Evolutionary conservation across 1,140 invertebrate species (phyloP).

Genomic region (Gonioctena quinquepunctata): DNA sequence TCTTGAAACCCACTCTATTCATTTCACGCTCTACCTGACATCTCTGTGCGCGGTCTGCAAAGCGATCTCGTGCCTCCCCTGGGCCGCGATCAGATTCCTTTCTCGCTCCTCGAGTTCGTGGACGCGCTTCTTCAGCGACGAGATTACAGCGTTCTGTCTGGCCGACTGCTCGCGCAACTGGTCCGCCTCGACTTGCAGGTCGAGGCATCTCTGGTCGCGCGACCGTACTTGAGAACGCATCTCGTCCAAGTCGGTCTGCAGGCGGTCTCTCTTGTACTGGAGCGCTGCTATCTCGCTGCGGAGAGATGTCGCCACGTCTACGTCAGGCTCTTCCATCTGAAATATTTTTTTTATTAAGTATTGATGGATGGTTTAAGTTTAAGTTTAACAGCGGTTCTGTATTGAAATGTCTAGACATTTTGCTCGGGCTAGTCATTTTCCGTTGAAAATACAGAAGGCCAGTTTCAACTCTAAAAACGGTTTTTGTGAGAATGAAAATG

Average conservation of each 20-base stretch:
- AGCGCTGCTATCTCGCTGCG: conserved; percentile 78
- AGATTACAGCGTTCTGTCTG: conserved; percentile 76
- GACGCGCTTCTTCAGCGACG: conserved; percentile 75
- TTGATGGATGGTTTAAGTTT: too few relatives aligned
- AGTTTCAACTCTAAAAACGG: too few relatives aligned
- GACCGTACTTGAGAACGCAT: conserved; percentile 67
- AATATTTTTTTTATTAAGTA: too few relatives aligned
- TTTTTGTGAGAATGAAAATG: too few relatives aligned
- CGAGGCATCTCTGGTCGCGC: conserved; percentile 68
- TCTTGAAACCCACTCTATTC: too few relatives aligned
- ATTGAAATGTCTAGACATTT: too few relatives aligned
- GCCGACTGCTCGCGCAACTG: conserved; percentile 78
- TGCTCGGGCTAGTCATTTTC: too few relatives aligned
- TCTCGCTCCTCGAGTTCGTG: conserved; percentile 79
- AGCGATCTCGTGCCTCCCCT: conserved; percentile 70
- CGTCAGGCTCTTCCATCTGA: conserved; percentile 62
- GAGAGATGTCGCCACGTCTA: conserved; percentile 72
- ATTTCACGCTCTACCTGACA: conserved; percentile 66
- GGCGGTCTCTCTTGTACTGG: conserved; percentile 78
- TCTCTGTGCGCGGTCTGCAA: conserved; percentile 75
- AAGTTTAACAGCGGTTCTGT: too few relatives aligned
- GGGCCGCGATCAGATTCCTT: conserved; percentile 64
- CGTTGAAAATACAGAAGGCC: too few relatives aligned
- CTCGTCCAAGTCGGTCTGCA: conserved; percentile 74
- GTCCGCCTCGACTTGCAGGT: conserved; percentile 70